A percentile compares a stretch with the other conserved stretches of the same genome.
Conservation (phyloP, 2,888 invertebrate species). For the Amphipoea lucens region DNA sequence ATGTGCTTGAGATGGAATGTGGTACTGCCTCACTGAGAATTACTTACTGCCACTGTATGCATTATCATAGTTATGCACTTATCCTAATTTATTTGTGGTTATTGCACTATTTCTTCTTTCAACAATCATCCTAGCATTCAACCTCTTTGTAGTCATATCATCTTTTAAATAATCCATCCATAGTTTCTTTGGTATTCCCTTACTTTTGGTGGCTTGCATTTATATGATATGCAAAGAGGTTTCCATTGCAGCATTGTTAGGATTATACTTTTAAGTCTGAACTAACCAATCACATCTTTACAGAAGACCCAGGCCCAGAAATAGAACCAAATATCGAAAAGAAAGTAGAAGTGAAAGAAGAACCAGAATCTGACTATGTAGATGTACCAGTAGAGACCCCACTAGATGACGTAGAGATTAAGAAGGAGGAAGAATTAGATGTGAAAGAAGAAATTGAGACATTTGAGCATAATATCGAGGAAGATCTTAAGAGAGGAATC, state of each 20-base stretch:
- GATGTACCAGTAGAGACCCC: slow-evolving; percentile 30
- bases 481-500: slow-evolving; percentile 73
- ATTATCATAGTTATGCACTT: neutral
- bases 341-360: slow-evolving; percentile 40
- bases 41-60: neutral
- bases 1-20: no score
- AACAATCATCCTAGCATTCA: neutral
- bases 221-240: neutral
- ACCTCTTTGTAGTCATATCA: neutral
- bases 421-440: slow-evolving; percentile 47
- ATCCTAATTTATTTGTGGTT: neutral
- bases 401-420: slow-evolving; percentile 29
- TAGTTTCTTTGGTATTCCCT: neutral
- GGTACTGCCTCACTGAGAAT: neutral
- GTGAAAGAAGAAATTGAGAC: slow-evolving; percentile 48
- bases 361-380: slow-evolving; percentile 49
- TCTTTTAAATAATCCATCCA: neutral
- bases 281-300: neutral
- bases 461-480: slow-evolving; percentile 55
- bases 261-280: neutral
- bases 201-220: neutral
- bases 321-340: slow-evolving; percentile 22
- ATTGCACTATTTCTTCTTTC: neutral
- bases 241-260: neutral
- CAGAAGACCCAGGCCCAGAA: slow-evolving; percentile 59